These are phyloP conservation scores for Nymphalis polychloros DNA, from an alignment of 2,888 invertebrate genomes.

Conservation along the genomic window DNA sequence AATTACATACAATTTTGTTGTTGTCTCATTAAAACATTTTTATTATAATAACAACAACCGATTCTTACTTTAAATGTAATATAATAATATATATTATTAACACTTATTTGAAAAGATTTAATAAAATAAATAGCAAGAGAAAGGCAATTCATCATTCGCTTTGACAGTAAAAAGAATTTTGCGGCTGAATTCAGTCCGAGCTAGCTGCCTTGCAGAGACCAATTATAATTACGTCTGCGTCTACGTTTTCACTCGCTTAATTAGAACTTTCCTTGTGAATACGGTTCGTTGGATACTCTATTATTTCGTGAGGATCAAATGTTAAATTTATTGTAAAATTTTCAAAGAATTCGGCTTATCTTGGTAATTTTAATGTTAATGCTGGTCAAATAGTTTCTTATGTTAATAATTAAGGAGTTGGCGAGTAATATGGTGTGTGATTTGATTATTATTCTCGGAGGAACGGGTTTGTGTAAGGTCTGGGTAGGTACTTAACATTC, in stretches of 20 bases:
- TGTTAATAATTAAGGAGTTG: no score
- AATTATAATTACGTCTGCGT: constrained; percentile 33
- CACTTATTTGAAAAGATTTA: not conserved
- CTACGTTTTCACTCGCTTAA: constrained; percentile 33
- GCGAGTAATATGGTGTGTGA: no score
- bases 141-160: constrained; percentile 23
- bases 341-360: not conserved
- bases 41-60: no score
- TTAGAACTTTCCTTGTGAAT: constrained; percentile 30
- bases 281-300: constrained; percentile 29
- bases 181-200: constrained; percentile 21
- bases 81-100: no score
- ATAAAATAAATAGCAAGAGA: constrained; percentile 8
- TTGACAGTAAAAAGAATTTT: constrained; percentile 24
- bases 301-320: constrained; percentile 16
- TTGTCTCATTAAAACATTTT: no score
- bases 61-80: no score
- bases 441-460: no score
- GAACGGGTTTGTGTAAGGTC: no score
- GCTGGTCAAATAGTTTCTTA: no score
- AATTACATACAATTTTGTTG: no score
- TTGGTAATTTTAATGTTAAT: not conserved
- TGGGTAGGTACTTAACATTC: no score
- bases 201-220: constrained; percentile 21
- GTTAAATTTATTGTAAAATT: not conserved